Evolutionary conservation across 1,140 invertebrate species (phyloP).

Genomic region (Amphibalanus amphitrite): DNA sequence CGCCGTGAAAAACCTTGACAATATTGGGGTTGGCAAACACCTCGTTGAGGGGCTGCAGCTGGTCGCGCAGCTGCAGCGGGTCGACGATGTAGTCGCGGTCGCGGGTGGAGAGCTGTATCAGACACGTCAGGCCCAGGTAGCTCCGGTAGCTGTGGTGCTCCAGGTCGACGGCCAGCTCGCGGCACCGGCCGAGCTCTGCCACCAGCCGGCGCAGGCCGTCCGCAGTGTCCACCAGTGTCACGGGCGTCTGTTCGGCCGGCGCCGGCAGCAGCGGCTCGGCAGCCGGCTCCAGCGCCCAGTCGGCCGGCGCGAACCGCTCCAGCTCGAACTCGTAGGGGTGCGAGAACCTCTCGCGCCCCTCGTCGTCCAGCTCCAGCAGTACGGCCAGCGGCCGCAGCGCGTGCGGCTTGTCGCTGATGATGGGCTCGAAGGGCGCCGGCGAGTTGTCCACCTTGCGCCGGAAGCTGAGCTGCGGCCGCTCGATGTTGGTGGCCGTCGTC

Average conservation of each 20-base stretch:
- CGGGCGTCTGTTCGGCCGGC: slow-evolving; percentile 15
- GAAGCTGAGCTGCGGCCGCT: slow-evolving; percentile 66
- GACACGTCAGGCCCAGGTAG: slow-evolving; percentile 71
- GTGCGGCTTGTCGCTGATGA: slow-evolving; percentile 74
- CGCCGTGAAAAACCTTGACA: slow-evolving; percentile 76
- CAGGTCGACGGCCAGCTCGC: slow-evolving; percentile 72
- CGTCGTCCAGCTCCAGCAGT: slow-evolving; percentile 43
- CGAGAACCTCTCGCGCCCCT: slow-evolving; percentile 37
- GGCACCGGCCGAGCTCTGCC: slow-evolving; percentile 40
- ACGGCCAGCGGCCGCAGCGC: slow-evolving; percentile 58
- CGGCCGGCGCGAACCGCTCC: slow-evolving; percentile 29
- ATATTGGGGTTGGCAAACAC: slow-evolving; percentile 80
- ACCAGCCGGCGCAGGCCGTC: slow-evolving; percentile 45
- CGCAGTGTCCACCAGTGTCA: slow-evolving; percentile 38
- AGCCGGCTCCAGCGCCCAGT: slow-evolving; percentile 11
- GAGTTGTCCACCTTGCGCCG: slow-evolving; percentile 71
- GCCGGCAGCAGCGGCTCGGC: slow-evolving; percentile 19
- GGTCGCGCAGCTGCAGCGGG: slow-evolving; percentile 56
- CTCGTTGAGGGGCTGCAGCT: slow-evolving; percentile 70
- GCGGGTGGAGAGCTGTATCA: slow-evolving; percentile 84
- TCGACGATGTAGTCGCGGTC: slow-evolving; percentile 83
- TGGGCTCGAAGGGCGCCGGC: slow-evolving; percentile 52
- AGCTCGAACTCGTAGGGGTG: slow-evolving; percentile 86
- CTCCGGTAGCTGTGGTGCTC: slow-evolving; percentile 70
- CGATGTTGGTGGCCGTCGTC: slow-evolving; percentile 52